A percentile compares a stretch with the other conserved stretches of the same genome.
phyloP scores from a whole-genome alignment of 2,888 invertebrate species.

The Leptinotarsa haldemani region DNA sequence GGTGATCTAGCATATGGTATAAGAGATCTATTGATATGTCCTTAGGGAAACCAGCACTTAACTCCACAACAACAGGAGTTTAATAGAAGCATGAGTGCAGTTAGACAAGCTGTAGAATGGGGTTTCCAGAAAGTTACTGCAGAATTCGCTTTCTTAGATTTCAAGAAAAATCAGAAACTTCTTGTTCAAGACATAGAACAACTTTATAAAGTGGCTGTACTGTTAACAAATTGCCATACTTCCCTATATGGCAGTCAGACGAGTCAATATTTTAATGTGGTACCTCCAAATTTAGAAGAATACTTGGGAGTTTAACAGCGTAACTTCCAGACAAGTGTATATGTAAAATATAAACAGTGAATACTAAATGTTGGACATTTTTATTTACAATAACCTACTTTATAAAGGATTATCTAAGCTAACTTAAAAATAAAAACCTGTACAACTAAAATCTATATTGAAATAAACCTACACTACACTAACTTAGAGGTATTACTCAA shows the following conservation, averaged over 20 bases:
- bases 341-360: conserved; percentile 3
- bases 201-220: neutral
- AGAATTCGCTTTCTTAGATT: conserved; percentile 44
- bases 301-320: neutral
- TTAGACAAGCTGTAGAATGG: conserved; percentile 46
- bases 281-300: neutral
- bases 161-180: conserved; percentile 43
- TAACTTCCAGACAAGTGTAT: neutral
- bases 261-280: neutral
- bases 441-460: neutral
- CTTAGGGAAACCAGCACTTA: conserved; percentile 24
- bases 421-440: neutral
- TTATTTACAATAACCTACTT: neutral
- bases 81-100: conserved; percentile 36
- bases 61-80: conserved; percentile 33
- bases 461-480: neutral
- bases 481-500: neutral
- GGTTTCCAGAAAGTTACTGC: conserved; percentile 44
- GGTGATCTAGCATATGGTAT: conserved; percentile 40
- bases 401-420: neutral
- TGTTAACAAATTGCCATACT: neutral
- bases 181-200: conserved; percentile 37
- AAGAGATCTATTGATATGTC: conserved; percentile 28
- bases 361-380: neutral
- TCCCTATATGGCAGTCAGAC: neutral